Base-by-base conservation (phyloP, 2,888 invertebrate genomes). In the Bellardia bayeri region DNA sequence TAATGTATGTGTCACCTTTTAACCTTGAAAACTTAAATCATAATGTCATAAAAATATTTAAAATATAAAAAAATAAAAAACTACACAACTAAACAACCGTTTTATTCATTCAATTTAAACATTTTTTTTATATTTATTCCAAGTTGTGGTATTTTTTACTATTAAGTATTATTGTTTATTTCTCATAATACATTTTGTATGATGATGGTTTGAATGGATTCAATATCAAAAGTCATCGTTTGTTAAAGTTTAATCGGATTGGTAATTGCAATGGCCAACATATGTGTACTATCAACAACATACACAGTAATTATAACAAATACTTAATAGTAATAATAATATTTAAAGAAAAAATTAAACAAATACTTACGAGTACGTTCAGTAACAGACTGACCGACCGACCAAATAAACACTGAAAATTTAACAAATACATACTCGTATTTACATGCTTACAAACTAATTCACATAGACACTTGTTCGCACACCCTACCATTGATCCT, bases 151-250 rank as follows among this genome's bases (percentile, higher is more conserved):
- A 14, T 66, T 63, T 68, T 56, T 49, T 42, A 9, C 11, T 37
- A 5, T 40, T 75, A 40, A 9, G 5, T 63, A 49, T 58, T 42
- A 54, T 51, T 75, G 37, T 40, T 81, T 58, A 58, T 81, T 85
- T 86, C 78, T 51, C 78, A 82, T 72, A 85, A 56, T 49, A 61
- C 16, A 56, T 51, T 45, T 75, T 76, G 40, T 45, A 63, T 56
- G 16, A 13, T 49, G 64, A 86, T 89, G 84, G 83, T 8, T 63
- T 56, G 8, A 33, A 30, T 64, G 11, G 14, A 87, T 89, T 90
- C 89, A 89, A 89, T 89, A 89, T 82, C 86, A 90, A 90, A 89
- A 90, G 89, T 89, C 90, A 89, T 90, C 89, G 88, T 89, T 89
- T 89, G 89, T 81, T 89, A 76, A 88, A 89, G 88, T 89, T 86